These are phyloP conservation scores for Deroptyus accipitrinus DNA, from an alignment of 2,113 vertebrate species.

Conservation along the genomic window DNA sequence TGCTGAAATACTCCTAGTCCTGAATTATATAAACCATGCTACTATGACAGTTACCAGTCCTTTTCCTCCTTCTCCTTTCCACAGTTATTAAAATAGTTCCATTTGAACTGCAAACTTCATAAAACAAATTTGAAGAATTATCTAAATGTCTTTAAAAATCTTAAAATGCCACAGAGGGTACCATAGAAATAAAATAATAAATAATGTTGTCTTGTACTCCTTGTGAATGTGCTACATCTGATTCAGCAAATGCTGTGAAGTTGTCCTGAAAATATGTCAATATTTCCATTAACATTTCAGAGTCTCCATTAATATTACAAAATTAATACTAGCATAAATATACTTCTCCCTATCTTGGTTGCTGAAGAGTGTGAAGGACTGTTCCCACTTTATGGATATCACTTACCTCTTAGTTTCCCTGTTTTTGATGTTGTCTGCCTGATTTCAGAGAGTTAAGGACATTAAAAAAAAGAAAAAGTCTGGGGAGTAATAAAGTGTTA, in stretches of 20 bases:
- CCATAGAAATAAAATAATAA: background rate
- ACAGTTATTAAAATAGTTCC: background rate
- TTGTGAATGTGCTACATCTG: background rate
- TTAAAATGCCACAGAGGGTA: background rate
- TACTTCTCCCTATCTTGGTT: background rate
- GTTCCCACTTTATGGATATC: background rate
- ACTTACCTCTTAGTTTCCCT: background rate
- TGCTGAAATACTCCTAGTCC: background rate
- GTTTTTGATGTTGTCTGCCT: background rate
- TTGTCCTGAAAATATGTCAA: background rate
- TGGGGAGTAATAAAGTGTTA: background rate
- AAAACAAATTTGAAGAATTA: background rate
- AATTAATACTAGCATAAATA: background rate
- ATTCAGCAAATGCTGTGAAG: background rate
- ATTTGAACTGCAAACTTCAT: background rate
- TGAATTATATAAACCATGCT: background rate
- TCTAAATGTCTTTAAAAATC: background rate
- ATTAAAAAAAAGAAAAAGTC: background rate
- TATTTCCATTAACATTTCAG: background rate
- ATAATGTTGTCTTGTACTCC: background rate
- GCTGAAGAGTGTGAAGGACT: background rate
- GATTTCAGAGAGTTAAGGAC: background rate
- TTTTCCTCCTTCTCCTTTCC: background rate
- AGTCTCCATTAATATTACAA: background rate
- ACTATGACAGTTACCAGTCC: background rate